A percentile compares a stretch with the other conserved stretches of the same genome.
These are phyloP conservation scores for Gryllus bimaculatus DNA, from an alignment of 1,140 invertebrate genomes.

Conservation along the genomic window DNA sequence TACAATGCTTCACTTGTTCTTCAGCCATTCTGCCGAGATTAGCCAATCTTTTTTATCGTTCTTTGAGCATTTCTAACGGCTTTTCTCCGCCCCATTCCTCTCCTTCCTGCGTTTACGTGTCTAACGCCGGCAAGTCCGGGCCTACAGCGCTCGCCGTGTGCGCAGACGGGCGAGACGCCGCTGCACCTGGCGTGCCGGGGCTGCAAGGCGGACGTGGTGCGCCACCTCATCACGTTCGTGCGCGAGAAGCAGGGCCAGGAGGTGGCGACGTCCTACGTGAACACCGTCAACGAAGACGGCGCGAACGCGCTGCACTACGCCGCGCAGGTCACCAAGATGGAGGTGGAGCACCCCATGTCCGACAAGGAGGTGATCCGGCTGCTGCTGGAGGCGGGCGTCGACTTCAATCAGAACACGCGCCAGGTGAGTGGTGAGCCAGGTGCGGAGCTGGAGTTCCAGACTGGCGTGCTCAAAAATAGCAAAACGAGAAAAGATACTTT, in stretches of 20 bases:
- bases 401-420: conserved; percentile 42
- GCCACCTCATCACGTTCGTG: conserved; percentile 75
- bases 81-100: too few species aligned
- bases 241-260: conserved; percentile 61
- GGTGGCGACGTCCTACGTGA: conserved; percentile 63
- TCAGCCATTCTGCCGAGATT: too few species aligned
- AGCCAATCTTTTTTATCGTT: too few species aligned
- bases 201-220: conserved; percentile 77
- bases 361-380: conserved; percentile 84
- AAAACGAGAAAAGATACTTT: too few species aligned
- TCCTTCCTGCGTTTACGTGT: too few species aligned
- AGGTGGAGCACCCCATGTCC: conserved; percentile 63
- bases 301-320: conserved; percentile 88
- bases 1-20: too few species aligned
- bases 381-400: conserved; percentile 80
- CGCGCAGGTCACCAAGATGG: conserved; percentile 65
- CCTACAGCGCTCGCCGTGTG: too few species aligned
- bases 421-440: conserved; percentile 2
- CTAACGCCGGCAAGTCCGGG: too few species aligned
- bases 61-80: too few species aligned
- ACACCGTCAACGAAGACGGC: conserved; percentile 78
- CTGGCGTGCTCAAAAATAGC: too few species aligned
- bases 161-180: conserved; percentile 88
- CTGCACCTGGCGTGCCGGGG: conserved; percentile 81
- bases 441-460: too few species aligned